A percentile compares a stretch with the other conserved stretches of the same genome.
Evolutionary conservation across 1,140 invertebrate genomes (phyloP).

Genomic region (Meloidogyne chitwoodi): DNA sequence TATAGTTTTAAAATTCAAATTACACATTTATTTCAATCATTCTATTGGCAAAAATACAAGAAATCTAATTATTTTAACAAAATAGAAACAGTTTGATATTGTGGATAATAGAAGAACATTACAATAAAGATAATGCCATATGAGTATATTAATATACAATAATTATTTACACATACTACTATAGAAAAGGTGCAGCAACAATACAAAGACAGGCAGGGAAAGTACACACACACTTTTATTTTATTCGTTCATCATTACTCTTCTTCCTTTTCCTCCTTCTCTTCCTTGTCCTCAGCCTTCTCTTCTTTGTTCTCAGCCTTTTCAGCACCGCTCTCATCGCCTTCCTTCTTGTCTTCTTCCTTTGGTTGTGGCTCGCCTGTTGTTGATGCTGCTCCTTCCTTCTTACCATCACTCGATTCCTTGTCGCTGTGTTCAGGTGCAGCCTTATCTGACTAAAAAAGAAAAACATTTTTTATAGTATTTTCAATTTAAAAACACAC

Average conservation of each 20-base stretch:
- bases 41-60: too few species aligned
- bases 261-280: not conserved
- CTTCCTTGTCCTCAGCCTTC: not conserved
- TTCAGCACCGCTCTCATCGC: conserved; percentile 8
- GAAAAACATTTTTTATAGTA: not conserved
- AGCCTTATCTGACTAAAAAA: not conserved
- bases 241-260: not conserved
- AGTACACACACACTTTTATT: not conserved
- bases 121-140: too few species aligned
- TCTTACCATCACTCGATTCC: not conserved
- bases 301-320: conserved; percentile 5
- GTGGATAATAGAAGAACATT: too few species aligned
- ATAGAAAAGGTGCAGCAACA: not conserved
- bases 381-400: not conserved
- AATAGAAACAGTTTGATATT: too few species aligned
- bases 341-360: not conserved
- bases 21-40: too few species aligned
- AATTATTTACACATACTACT: too few species aligned
- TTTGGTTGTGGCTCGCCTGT: too few species aligned
- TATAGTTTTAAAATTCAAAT: too few species aligned
- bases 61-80: too few species aligned
- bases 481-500: not conserved
- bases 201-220: not conserved
- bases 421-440: not conserved
- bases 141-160: too few species aligned